Evolutionary conservation across 2,888 invertebrate species (phyloP).

Genomic region (Mycogona germanica): DNA sequence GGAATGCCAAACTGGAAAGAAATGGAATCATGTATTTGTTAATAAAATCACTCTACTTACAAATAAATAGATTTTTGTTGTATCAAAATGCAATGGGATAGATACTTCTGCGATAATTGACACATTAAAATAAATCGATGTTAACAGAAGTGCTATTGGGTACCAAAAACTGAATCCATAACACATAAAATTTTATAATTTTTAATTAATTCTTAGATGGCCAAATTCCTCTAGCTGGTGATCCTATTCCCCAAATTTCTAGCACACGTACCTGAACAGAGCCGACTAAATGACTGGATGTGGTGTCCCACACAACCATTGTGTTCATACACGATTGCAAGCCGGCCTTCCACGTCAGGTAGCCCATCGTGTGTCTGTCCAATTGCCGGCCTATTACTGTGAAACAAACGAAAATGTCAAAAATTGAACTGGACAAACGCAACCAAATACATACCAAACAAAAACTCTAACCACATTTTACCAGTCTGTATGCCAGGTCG

Average conservation of each 20-base stretch:
- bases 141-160: too few species aligned
- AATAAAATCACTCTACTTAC: too few species aligned
- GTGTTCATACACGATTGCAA: constrained; percentile 61
- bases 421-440: constrained; percentile 41
- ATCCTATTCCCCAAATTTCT: too few species aligned
- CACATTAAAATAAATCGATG: too few species aligned
- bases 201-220: too few species aligned
- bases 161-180: too few species aligned
- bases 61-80: too few species aligned
- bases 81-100: too few species aligned
- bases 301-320: constrained; percentile 62
- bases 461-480: constrained; percentile 29
- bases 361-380: constrained; percentile 76
- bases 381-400: constrained; percentile 58
- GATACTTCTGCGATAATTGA: background rate
- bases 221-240: too few species aligned
- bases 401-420: constrained; percentile 1
- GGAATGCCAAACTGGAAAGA: constrained; percentile 33
- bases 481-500: constrained; percentile 64
- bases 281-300: constrained; percentile 49
- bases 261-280: constrained; percentile 58
- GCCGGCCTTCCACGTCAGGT: constrained; percentile 66
- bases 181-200: too few species aligned
- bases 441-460: constrained; percentile 4
- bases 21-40: too few species aligned